Evolutionary conservation across 2,797 vertebrate genomes (phyloP).

Genomic region (Loris lydekkerianus): DNA sequence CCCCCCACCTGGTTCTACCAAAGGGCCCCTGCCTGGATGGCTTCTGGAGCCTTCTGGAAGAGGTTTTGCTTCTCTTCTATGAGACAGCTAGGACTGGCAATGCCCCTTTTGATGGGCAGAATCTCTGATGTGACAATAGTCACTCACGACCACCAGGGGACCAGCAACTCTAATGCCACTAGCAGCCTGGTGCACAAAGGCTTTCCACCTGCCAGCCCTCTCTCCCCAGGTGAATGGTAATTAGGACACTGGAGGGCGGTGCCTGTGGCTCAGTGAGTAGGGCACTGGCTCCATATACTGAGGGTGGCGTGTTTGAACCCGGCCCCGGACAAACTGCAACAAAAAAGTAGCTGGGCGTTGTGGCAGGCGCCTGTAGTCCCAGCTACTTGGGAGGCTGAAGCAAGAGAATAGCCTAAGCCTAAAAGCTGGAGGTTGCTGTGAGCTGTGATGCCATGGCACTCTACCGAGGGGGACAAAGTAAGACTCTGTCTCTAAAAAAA

Average conservation of each 20-base stretch:
- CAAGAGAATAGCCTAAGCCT: too few species aligned
- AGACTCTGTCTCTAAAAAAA: too few species aligned
- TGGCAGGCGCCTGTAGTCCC: too few species aligned
- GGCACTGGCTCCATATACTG: too few species aligned
- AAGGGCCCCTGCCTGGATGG: accelerated
- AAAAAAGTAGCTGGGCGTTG: too few species aligned
- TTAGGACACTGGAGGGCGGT: not conserved
- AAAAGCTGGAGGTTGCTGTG: too few species aligned
- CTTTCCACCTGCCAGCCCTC: not conserved
- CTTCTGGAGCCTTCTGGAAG: not conserved
- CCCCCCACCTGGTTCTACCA: not conserved
- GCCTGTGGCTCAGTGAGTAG: too few species aligned
- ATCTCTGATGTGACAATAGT: constrained; percentile 10
- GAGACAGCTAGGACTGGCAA: not conserved
- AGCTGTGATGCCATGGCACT: too few species aligned
- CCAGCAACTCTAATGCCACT: not conserved
- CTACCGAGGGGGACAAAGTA: too few species aligned
- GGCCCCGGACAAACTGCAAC: too few species aligned
- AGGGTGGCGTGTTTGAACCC: too few species aligned
- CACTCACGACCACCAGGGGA: not conserved
- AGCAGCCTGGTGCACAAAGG: not conserved
- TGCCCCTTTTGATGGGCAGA: not conserved
- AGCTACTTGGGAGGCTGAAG: too few species aligned
- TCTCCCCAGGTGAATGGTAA: not conserved
- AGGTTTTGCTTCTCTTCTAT: not conserved